Evolutionary conservation across 2,888 invertebrate species (phyloP), one percentile per base, ranked within the genome.

Genomic region (Noctua janthe): DNA sequence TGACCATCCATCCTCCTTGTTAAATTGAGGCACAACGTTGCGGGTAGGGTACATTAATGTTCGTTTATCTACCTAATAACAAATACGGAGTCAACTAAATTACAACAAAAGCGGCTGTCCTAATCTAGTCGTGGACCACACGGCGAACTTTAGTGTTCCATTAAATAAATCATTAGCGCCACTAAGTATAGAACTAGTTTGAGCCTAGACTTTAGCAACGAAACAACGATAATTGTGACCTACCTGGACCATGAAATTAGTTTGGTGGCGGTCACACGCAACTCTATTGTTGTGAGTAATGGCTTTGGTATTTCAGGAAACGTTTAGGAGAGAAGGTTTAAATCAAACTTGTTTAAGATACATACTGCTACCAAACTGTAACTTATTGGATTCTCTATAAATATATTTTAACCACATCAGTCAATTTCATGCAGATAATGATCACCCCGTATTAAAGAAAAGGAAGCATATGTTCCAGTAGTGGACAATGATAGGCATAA

Each of bases 171-270:
- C 74, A 87, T 84, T 76, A 84, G 39, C 51, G 0, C 71, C 29
- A 71, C 71, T 78, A 62, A 81, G 73, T 78, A 66, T 77, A 84
- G 70, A 85, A 87, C 85, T 76, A 74, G 85, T 86, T 84, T 76
- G 62, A 75, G 69, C 54, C 71, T 76, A 76, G 87, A 72, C 77
- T 47, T 71, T 72, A 84, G 71, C 74, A 69, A 81, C 81, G 76
- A 87, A 69, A 74, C 87, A 78, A 78, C 78, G 74, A 87, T 81
- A 84, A 76, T 87, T 81, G 85, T 84, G 87, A 81, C 87, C 85
- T 86, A 87, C 76, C 87, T 86, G 81, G 87, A 74, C 86, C 86
- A 76, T 87, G 86, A 86, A 87, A 81, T 87, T 74, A 62, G 78
- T 84, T 62, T 54, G 47, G 54, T 74, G 64, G 76, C 72, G 72